Evolutionary conservation across 2,113 vertebrate species (phyloP), one percentile per base, ranked within the genome.

Genomic region (Hemibagrus wyckioides): DNA sequence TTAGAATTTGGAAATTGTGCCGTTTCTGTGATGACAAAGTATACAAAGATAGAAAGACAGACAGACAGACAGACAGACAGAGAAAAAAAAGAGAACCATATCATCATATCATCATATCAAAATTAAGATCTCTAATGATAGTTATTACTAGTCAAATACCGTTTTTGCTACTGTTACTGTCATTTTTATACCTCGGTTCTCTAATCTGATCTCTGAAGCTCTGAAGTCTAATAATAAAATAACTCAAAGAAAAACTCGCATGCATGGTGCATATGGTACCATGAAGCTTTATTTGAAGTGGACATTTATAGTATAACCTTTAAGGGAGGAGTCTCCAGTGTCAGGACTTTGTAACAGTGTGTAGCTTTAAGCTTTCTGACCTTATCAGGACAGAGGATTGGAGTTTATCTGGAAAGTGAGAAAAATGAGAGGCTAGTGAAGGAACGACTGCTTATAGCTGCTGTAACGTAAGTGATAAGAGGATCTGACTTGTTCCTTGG

Each of bases 1-100:
- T 85, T 77, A 41, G 50, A 69, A 86, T 86, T 81, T 87, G 63
- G 65, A 87, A 87, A 87, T 83, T 48, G 17, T 82, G 65, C 50
- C 36, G 33, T 25, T 65, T 41, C 21, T 50, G 6, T 0, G 21
- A 63, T 87, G 84, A 52, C 41, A 85, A 89, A 89, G 86, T 85
- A 73, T 25, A 69, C 65, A 28, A 33, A 81, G 21, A 82, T 1
- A 30, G 25, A 14, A 39, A 63, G n/a, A 56, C 14, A 39, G 73
- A 80, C 17, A 79, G 33, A 71, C 52, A 59, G 10, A 65, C 15
- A 59, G 82, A 80, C 17, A 67, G 33, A 71, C 52, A 59, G 21
- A 65, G 8, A 39, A 4, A 14, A 28, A 67, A 28, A 75, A 14
- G 54, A 79, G 17, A 80, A 54, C 19, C 14, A 54, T 15, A 30